Evolutionary conservation across 2,888 invertebrate genomes (phyloP), one percentile per base, ranked within the genome.

Genomic region (Lypha dubia): DNA sequence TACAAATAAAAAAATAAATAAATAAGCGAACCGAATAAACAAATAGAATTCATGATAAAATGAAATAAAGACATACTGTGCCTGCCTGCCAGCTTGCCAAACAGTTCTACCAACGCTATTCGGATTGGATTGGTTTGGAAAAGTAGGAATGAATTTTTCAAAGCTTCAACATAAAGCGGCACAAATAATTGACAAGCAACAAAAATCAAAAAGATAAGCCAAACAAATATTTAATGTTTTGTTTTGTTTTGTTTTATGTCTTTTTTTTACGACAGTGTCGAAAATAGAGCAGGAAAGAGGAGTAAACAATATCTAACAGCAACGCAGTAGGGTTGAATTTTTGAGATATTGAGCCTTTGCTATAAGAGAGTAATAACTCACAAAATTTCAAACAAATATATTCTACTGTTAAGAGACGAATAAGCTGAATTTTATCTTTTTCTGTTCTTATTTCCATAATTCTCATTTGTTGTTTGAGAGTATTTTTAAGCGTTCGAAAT

Each of bases 161-260:
- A 20, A 73, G 56, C 62, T 56, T 56, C 35, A 53, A 46, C 9
- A 28, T 28, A n/a, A 73, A 28, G 71, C 79, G 51, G 53, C 53
- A 71, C 63, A 73, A 73, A 73, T 73, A 79, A 73, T 67, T 73
- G 73, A 65, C 73, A 79, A 68, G 49, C 35, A 77, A 68, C 38
- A 38, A 38, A 71, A 73, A 58, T 63, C 53, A 13, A 79, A n/a
- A 3, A 67, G 79, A 79, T 79, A 79, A 79, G 73, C 58, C 35
- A 67, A 79, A 67, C 20, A 73, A 73, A 79, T 73, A 65, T 71
- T 56, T 58, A 46, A 65, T 63, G 62, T 24, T 41, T 28, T 56
- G 28, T n/a, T n/a, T n/a, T 58, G 0, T 49, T 73, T 35, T 17
- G 7, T 44, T 56, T 51, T 53, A 56, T 53, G 38, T 20, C 22